Percentiles rank a stretch among this genome's conserved stretches.
These are phyloP conservation scores for Aurelia aurita DNA, from an alignment of 30 jellyfish, hydroid and myxozoan species.

Conservation along the genomic window DNA sequence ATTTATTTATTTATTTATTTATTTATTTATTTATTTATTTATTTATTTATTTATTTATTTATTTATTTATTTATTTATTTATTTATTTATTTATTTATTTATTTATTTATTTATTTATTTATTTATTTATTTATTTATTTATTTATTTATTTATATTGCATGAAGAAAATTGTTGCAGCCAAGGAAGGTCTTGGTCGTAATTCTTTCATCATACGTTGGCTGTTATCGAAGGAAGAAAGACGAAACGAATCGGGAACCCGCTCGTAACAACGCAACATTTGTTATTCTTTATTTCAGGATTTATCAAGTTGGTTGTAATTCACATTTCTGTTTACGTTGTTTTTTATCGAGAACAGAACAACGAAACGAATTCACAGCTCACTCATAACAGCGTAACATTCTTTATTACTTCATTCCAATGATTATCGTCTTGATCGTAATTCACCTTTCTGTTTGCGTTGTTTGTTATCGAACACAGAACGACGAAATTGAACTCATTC, in stretches of 20 bases:
- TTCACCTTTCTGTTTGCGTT: too few relatives aligned
- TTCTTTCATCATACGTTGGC: background rate
- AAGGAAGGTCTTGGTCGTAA: too few relatives aligned
- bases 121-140: too few relatives aligned
- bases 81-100: too few relatives aligned
- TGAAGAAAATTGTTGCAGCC: too few relatives aligned
- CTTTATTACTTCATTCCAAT: background rate
- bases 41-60: background rate
- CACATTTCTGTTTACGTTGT: constrained; percentile 2
- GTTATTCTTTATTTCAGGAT: background rate
- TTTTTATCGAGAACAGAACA: background rate
- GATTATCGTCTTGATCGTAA: background rate
- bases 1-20: background rate
- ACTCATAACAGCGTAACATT: background rate
- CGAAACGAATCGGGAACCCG: background rate
- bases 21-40: too few relatives aligned
- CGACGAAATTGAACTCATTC: too few relatives aligned
- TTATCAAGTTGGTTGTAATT: background rate
- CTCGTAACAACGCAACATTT: background rate
- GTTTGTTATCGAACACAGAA: too few relatives aligned
- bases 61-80: too few relatives aligned
- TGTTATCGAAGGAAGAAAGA: background rate
- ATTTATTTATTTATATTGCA: too few relatives aligned
- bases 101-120: background rate
- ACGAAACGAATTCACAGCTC: background rate